phyloP scores from a whole-genome alignment of 2,888 invertebrate genomes.

The Dendrolimus pini region DNA sequence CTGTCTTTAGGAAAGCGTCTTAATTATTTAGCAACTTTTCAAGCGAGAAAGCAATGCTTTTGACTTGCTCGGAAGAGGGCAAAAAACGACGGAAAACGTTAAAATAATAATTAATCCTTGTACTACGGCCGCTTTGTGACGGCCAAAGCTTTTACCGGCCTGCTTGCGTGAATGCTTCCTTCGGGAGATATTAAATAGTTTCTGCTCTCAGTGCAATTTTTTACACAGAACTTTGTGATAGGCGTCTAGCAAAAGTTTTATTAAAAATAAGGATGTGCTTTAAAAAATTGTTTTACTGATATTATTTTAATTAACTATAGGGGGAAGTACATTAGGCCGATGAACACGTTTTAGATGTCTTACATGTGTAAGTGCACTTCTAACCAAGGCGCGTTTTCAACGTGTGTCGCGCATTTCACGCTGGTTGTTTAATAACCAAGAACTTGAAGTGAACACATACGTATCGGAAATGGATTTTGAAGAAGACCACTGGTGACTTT shows the following conservation, averaged over 20 bases:
- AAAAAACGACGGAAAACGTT: conserved; percentile 69
- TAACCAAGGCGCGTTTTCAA: no score
- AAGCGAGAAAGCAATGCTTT: conserved; percentile 68
- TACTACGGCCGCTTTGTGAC: conserved; percentile 53
- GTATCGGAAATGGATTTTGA: no score
- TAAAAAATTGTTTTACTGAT: no score
- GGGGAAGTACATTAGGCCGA: no score
- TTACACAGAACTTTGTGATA: conserved; percentile 28
- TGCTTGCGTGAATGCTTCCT: conserved; percentile 53
- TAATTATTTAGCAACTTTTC: conserved; percentile 74
- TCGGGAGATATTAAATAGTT: conserved; percentile 71
- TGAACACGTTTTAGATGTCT: no score
- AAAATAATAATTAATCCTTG: conserved; percentile 76
- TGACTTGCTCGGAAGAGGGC: conserved; percentile 60
- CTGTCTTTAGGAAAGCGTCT: conserved; percentile 61
- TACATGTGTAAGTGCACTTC: no score
- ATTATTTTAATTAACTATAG: no score
- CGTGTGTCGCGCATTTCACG: no score
- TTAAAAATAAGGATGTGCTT: conserved; percentile 12
- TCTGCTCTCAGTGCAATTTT: conserved; percentile 57
- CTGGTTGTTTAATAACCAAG: no score
- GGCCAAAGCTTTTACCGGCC: conserved; percentile 49
- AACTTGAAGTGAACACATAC: no score
- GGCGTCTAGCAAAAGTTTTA: conserved; percentile 30
- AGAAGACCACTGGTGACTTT: no score